Percentiles rank a stretch among this genome's conserved stretches.
Conservation (phyloP, 1,140 invertebrate genomes). For the Drosophila sechellia region DNA sequence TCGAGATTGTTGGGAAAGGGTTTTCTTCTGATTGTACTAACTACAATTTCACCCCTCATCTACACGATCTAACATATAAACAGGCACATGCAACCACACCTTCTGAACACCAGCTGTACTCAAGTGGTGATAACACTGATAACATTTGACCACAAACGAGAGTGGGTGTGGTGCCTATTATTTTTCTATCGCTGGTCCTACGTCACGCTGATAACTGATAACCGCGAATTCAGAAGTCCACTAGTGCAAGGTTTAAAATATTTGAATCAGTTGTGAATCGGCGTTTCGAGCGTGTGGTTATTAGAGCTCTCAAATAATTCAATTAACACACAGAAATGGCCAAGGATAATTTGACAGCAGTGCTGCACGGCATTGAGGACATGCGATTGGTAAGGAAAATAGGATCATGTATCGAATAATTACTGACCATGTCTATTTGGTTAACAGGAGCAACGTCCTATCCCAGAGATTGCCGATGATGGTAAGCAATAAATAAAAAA, state of each 20-base stretch:
- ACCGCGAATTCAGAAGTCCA: neutral
- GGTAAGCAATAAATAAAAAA: slow-evolving; percentile 57
- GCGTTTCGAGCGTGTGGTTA: slow-evolving; percentile 7
- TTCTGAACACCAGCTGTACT: neutral
- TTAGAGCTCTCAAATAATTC: neutral
- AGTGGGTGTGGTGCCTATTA: slow-evolving; percentile 13
- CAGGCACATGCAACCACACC: too few species aligned
- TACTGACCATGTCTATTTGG: neutral
- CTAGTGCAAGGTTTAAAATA: neutral
- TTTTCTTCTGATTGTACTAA: too few species aligned
- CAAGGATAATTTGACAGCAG: slow-evolving; percentile 86
- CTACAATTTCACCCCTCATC: too few species aligned
- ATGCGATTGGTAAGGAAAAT: slow-evolving; percentile 89
- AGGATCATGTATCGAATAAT: neutral
- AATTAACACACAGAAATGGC: slow-evolving; percentile 45
- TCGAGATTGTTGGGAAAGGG: too few species aligned
- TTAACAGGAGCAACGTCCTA: slow-evolving; percentile 88
- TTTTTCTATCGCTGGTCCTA: slow-evolving; percentile 16
- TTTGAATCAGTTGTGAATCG: slow-evolving; percentile 24
- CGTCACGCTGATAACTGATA: slow-evolving; percentile 30
- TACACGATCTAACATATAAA: too few species aligned
- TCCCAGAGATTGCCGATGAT: slow-evolving; percentile 88
- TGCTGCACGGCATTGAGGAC: slow-evolving; percentile 91
- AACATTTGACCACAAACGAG: neutral
- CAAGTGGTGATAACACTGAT: neutral